phyloP scores from a whole-genome alignment of 2,113 vertebrate species.

The Colistium nudipinnis region DNA sequence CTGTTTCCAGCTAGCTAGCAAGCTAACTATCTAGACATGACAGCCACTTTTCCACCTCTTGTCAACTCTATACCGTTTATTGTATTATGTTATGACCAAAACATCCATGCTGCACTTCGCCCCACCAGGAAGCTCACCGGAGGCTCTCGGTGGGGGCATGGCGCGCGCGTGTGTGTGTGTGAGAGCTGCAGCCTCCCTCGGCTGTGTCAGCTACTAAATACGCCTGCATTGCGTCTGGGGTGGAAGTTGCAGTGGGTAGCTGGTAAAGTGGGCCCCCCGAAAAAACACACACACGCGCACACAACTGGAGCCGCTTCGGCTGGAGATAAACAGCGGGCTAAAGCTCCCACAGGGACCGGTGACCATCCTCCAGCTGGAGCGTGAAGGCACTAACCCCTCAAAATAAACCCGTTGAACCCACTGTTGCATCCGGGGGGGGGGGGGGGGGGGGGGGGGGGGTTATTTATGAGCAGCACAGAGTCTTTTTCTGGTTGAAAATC shows the following conservation, averaged over 20 bases:
- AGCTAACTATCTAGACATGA: slow-evolving; percentile 33
- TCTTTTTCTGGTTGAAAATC: slow-evolving; percentile 24
- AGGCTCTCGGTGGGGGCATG: slow-evolving; percentile 37
- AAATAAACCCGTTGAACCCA: slow-evolving; percentile 30
- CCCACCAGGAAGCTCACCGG: neutral
- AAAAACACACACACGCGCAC: too few species aligned
- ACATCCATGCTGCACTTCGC: neutral
- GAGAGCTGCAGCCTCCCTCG: slow-evolving; percentile 43
- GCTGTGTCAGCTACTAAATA: slow-evolving; percentile 48
- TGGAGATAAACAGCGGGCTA: neutral
- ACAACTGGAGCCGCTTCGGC: neutral
- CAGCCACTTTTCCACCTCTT: slow-evolving; percentile 24
- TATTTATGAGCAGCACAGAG: slow-evolving; percentile 21
- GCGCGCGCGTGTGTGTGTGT: too few species aligned
- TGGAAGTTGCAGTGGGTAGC: slow-evolving; percentile 11
- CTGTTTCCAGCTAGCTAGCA: slow-evolving; percentile 42
- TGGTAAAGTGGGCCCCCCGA: slow-evolving; percentile 9
- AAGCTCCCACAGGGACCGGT: neutral
- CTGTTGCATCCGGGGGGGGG: slow-evolving; percentile 16
- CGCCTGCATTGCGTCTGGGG: slow-evolving; percentile 64
- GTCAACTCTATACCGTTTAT: slow-evolving; percentile 19
- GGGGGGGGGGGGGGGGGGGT: neutral
- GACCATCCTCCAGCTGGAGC: slow-evolving; percentile 14
- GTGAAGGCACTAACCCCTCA: slow-evolving; percentile 20
- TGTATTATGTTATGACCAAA: neutral